Base-by-base conservation (phyloP, 2,888 invertebrate genomes). In the Scaptomyza polygonia region DNA sequence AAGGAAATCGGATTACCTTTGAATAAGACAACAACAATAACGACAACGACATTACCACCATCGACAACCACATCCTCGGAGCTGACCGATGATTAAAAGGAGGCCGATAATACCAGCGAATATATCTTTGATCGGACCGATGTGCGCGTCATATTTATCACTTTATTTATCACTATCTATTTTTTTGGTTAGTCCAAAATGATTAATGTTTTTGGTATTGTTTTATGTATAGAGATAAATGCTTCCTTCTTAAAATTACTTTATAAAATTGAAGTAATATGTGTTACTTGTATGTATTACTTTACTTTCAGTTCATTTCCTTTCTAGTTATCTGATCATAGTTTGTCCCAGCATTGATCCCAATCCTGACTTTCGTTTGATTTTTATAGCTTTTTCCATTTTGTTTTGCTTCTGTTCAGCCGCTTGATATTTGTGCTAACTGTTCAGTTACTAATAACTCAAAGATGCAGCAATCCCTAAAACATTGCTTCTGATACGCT, bases 121-220 rank as follows among this genome's bases (percentile, higher is more conserved):
- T 96, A 95, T 89, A 95, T 96, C 79, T 96, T 95, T 88, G 96
- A 96, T 90, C 93, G 95, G 84, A 93, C 93, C 53, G 95, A 96
- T 90, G 94, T 96, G 57, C 93, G 94, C 88, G 93, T 95, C 52
- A 93, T 96, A 86, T 96, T 96, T 91, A 95, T 96, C 87, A 94
- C 94, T 0, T 92, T 96, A 27, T 96, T 96, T 89, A 94, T 95
- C 2, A 92, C 96, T 71, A 96, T 96, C 18, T 96, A 96, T 90
- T 96, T 96, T 91, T 95, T 96, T 88, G 96, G 96, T 96, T 91
- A 96, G 96, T 94, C 1, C n/a, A 34, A 4, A 34, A 34, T 21
- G 21, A 21, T 1, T 21, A 21, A 4, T 1, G 21, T 21, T 21
- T 21, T 21, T 21, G 1, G 3, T 3, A 21, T 21, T 21, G 21